These are phyloP conservation scores for Plagodis pulveraria DNA, from an alignment of 2,888 invertebrate genomes.

Conservation along the genomic window DNA sequence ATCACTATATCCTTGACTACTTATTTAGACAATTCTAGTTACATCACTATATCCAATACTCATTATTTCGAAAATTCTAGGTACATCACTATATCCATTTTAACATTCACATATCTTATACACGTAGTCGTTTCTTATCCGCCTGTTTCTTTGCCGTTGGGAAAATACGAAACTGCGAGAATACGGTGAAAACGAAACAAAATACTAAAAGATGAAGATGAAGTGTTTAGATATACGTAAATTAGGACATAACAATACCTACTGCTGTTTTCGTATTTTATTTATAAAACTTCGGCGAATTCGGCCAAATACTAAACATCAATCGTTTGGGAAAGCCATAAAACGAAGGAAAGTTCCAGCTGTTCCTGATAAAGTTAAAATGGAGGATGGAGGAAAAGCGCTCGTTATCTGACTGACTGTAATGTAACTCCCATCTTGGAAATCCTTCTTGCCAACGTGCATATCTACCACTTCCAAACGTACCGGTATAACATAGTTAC, in stretches of 20 bases:
- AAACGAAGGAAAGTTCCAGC: slow-evolving; percentile 8
- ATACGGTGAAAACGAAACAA: too few species aligned
- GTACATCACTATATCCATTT: too few species aligned
- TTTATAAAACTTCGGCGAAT: slow-evolving; percentile 1
- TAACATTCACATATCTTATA: too few species aligned
- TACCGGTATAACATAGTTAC: neutral
- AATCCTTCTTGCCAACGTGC: slow-evolving; percentile 24
- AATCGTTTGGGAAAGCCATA: slow-evolving; percentile 13
- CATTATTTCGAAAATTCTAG: too few species aligned
- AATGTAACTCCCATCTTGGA: slow-evolving; percentile 38
- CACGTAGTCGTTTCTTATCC: too few species aligned
- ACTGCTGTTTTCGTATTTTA: slow-evolving; percentile 2
- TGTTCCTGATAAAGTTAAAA: slow-evolving; percentile 21
- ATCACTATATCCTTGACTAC: too few species aligned
- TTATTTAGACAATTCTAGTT: too few species aligned
- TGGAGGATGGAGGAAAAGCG: slow-evolving; percentile 25
- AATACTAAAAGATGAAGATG: too few species aligned
- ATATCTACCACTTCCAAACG: neutral
- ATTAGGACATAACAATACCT: neutral
- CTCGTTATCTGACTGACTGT: slow-evolving; percentile 35
- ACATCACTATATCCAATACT: too few species aligned
- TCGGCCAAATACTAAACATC: slow-evolving; percentile 6
- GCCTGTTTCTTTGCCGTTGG: too few species aligned
- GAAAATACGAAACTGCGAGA: too few species aligned
- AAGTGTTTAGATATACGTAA: neutral